Base-by-base conservation (phyloP, 2,113 vertebrate species). In the Syngnathus floridae region DNA sequence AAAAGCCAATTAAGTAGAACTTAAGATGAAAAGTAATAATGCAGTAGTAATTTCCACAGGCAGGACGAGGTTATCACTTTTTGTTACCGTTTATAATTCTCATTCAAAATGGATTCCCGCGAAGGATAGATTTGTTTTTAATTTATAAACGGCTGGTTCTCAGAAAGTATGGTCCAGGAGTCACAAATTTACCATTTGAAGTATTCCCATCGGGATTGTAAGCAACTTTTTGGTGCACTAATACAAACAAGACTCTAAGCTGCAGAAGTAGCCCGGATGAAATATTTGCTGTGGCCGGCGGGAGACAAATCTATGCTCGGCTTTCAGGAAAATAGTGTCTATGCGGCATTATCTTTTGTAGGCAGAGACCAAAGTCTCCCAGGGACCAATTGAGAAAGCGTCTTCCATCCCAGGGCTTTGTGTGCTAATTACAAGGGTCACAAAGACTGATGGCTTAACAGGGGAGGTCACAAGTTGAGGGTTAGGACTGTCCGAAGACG, bases 361-460 rank as follows among this genome's bases (percentile, higher is more conserved):
- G 84, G 76, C 78, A 72, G 79, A 85, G 76, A 68, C 78, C 65
- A 12, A 67, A 77, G 84, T 86, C 86, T 88, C 88, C 71, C 73
- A 78, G 88, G 88, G 86, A 88, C 88, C 86, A 89, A 89, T 89
- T 87, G 87, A 79, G 76, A 66, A 10, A 46, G 74, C 71, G 65
- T 78, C 64, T 65, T 79, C 80, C 75, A 79, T 84, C 73, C 75
- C 66, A 81, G 69, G 74, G 82, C 84, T 86, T 85, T 88, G 85
- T 88, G 86, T 88, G 85, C 86, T 87, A 89, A 88, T 89, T 89
- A 87, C 83, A 74, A 54, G 84, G 83, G 82, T 85, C 84, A 79
- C 74, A 80, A 85, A 87, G 86, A 89, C 76, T 85, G 84, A 88
- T 88, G 83, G 82, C 78, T 83, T 75, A 86, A 89, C 84, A 80